phyloP scores from a whole-genome alignment of 2,888 invertebrate species.

The Autographa pulchrina region DNA sequence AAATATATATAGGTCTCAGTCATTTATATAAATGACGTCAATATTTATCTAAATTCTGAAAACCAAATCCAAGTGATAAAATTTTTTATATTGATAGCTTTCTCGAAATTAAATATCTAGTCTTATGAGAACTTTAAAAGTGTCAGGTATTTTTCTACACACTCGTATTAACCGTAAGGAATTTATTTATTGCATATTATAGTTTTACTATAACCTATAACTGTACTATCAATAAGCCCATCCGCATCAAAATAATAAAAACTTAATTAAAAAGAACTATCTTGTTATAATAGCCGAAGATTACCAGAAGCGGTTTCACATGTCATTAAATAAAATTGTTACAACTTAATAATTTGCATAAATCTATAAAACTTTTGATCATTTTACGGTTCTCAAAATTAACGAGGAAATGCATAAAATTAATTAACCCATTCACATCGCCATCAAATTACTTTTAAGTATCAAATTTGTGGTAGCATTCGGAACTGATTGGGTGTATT shows the following conservation, averaged over 20 bases:
- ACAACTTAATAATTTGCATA: conserved; percentile 32
- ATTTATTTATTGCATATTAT: not conserved
- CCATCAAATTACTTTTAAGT: conserved; percentile 53
- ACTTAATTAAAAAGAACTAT: not conserved
- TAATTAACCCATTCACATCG: conserved; percentile 49
- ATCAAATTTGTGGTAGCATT: conserved; percentile 56
- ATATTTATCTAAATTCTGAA: too few relatives aligned
- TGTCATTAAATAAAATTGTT: conserved; percentile 14
- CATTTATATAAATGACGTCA: too few relatives aligned
- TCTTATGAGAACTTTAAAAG: not conserved
- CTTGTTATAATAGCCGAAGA: not conserved
- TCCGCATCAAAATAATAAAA: not conserved
- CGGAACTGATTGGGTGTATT: conserved; percentile 41
- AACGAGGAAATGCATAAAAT: conserved; percentile 45
- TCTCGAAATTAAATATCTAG: too few relatives aligned
- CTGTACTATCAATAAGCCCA: not conserved
- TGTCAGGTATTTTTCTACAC: not conserved
- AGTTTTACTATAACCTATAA: not conserved
- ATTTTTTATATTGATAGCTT: too few relatives aligned
- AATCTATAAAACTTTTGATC: conserved; percentile 28
- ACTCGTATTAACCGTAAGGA: not conserved
- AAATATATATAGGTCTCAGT: too few relatives aligned
- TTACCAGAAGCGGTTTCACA: conserved; percentile 16
- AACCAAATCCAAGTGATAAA: too few relatives aligned
- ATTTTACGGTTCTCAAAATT: conserved; percentile 38